A percentile compares a stretch with the other conserved stretches of the same genome.
Conservation (phyloP, 2,888 invertebrate species). For the Subacronicta megacephala region DNA sequence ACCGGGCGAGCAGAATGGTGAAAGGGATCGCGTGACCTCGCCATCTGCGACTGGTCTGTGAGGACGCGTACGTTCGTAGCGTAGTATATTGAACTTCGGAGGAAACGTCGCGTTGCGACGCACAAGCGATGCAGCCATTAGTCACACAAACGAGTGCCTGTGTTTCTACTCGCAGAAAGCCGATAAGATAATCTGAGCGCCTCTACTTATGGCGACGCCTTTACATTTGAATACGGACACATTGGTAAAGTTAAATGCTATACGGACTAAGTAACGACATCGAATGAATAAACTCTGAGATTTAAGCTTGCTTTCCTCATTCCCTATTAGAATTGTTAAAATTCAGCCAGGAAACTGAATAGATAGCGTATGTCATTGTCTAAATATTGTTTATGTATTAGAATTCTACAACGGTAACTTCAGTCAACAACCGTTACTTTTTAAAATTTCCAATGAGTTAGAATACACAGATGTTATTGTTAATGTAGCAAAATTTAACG, state of each 20-base stretch:
- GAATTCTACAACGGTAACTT: constrained; percentile 67
- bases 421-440: constrained; percentile 64
- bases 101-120: constrained; percentile 59
- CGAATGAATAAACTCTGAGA: constrained; percentile 18
- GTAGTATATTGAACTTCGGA: constrained; percentile 74
- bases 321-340: constrained; percentile 61
- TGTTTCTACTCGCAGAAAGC: constrained; percentile 54
- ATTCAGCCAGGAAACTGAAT: constrained; percentile 48
- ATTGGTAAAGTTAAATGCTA: constrained; percentile 25
- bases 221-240: constrained; percentile 31
- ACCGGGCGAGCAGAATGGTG: constrained; percentile 82
- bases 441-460: constrained; percentile 65
- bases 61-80: constrained; percentile 62
- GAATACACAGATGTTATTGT: constrained; percentile 55
- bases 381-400: constrained; percentile 67
- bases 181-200: constrained; percentile 55
- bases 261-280: constrained; percentile 4
- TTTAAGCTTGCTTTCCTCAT: constrained; percentile 25
- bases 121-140: constrained; percentile 53
- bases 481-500: constrained; percentile 46
- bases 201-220: constrained; percentile 31
- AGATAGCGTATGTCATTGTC: constrained; percentile 54
- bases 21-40: constrained; percentile 85
- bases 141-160: constrained; percentile 50
- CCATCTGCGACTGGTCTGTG: constrained; percentile 71